Percentiles rank a stretch among this genome's conserved stretches.
Evolutionary conservation across 2,888 invertebrate species (phyloP).

Genomic region (Hydropsyche betteni): DNA sequence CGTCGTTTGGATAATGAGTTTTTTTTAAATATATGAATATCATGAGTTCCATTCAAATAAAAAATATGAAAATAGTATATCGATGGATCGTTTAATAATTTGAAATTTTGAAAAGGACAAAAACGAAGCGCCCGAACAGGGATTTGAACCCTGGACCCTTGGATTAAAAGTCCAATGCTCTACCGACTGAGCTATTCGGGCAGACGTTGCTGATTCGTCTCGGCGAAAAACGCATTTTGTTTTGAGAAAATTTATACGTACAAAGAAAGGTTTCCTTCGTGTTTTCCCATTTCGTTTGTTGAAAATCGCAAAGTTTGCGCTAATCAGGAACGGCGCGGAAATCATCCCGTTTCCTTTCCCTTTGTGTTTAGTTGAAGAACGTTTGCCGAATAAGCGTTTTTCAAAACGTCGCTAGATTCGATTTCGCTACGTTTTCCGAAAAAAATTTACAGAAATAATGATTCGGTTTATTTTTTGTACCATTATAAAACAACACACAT

Average conservation of each 20-base stretch:
- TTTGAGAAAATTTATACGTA: too few species aligned
- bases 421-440: too few species aligned
- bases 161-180: constrained; percentile 62
- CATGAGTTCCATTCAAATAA: too few species aligned
- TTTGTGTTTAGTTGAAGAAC: too few species aligned
- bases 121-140: constrained; percentile 63
- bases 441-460: too few species aligned
- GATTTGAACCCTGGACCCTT: constrained; percentile 70
- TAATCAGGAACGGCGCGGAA: constrained; percentile 3
- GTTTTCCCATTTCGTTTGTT: not conserved
- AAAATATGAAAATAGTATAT: too few species aligned
- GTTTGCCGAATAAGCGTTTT: constrained; percentile 13
- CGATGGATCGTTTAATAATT: too few species aligned
- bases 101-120: not conserved
- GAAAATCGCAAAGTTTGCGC: constrained; percentile 5
- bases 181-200: constrained; percentile 70
- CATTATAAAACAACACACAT: too few species aligned
- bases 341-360: too few species aligned
- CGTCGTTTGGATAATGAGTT: too few species aligned
- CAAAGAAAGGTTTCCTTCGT: not conserved
- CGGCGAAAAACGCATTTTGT: not conserved
- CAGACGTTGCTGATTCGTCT: constrained; percentile 51
- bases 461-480: too few species aligned
- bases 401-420: not conserved
- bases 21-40: too few species aligned